Base-by-base conservation (phyloP, 2,797 vertebrate genomes). In the Sandelia bainsii region DNA sequence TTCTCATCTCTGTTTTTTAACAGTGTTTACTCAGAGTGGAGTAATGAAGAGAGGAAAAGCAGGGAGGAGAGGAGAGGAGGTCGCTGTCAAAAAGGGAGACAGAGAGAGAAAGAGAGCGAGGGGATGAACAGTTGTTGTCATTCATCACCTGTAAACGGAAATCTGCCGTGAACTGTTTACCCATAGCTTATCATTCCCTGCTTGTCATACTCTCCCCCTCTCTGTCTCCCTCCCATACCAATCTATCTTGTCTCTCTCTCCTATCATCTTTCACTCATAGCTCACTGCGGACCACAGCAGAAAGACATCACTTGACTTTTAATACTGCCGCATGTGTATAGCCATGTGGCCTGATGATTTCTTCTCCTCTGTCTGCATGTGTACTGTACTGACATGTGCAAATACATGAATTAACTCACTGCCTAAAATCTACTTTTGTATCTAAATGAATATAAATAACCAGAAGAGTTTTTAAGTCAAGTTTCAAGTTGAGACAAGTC, bases 91-190 rank as follows among this genome's bases (percentile, higher is more conserved):
- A 71, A 71, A 34, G 53, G 62, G 72, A 70, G 69, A 75, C 50
- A 25, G 78, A 51, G 62, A 59, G 64, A 62, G 69, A 67, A 60
- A 77, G 65, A 52, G 68, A 76, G 80, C 3, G 69, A 58, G 70
- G 72, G 67, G 72, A 75, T 57, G 73, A 89, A 83, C 82, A 34
- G 85, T 82, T 89, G 89, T 91, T 92, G 88, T 91, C 87, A 93
- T 93, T 90, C 88, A 92, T 92, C 91, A 90, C 84, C 86, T 85
- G 87, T 77, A 84, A 88, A 87, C 84, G 83, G 82, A 91, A 88
- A 89, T 89, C 85, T 89, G 86, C 84, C 50, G 67, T 89, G 86
- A 92, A 91, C 91, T 91, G 90, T 91, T 92, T 92, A 92, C 89
- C 87, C 89, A 80, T 82, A 84, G 86, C 90, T 92, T 90, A 92